phyloP scores from a whole-genome alignment of 2,797 vertebrate species.

The Malurus leucopterus region DNA sequence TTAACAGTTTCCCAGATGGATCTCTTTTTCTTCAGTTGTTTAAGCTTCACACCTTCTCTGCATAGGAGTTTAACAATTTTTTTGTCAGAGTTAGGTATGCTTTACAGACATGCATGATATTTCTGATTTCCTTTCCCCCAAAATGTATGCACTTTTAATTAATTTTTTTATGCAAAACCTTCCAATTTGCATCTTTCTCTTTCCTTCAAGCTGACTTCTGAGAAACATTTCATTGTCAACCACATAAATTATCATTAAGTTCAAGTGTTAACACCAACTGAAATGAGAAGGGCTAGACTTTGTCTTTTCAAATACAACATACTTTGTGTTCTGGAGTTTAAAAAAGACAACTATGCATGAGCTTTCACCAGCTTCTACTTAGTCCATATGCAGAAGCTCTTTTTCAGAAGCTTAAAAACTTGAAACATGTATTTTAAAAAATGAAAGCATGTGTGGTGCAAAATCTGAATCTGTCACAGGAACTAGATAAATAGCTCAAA shows the following conservation, averaged over 20 bases:
- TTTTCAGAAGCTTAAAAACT: constrained; percentile 38
- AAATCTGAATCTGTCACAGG: constrained; percentile 38
- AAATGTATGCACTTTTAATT: background rate
- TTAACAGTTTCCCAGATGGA: background rate
- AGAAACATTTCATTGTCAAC: background rate
- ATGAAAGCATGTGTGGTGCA: constrained; percentile 40
- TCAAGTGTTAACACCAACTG: background rate
- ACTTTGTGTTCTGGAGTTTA: background rate
- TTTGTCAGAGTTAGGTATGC: background rate
- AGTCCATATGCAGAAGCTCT: constrained; percentile 29
- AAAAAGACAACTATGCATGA: background rate
- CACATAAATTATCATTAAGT: background rate
- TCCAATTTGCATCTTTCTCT: background rate
- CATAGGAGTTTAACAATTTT: background rate
- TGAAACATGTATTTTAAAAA: constrained; percentile 23
- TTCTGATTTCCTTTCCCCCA: background rate
- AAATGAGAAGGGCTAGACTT: background rate
- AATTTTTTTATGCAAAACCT: background rate
- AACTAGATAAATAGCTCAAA: constrained; percentile 54
- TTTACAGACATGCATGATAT: background rate
- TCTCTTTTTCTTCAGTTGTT: background rate
- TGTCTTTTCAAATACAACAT: background rate
- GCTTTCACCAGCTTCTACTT: background rate
- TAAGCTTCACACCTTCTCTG: background rate
- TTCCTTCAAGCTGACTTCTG: background rate